Base-by-base conservation (phyloP, 2,797 vertebrate species). In the Sorex maritimensis region DNA sequence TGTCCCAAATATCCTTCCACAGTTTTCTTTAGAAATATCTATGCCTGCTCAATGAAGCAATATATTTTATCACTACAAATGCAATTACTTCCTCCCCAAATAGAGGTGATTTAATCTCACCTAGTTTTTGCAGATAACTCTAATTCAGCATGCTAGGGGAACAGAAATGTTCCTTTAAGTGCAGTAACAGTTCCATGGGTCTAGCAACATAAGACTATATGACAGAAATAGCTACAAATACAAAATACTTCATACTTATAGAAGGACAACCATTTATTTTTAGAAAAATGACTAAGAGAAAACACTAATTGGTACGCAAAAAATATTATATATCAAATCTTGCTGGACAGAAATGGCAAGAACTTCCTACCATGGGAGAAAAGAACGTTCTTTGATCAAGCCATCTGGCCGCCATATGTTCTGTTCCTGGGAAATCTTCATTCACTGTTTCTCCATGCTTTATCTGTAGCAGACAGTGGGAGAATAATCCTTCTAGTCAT, bases 391-490 rank as follows among this genome's bases (percentile, higher is more conserved):
- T 95, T 87, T 91, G 63, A 82, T 90, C 52, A 84, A 68, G 24
- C 38, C 86, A 81, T 91, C 95, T 97, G 93, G 79, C 44, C 86
- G 61, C 67, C 78, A 83, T 83, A 55, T 92, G 85, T 82, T 93
- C 46, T 77, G 1, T 67, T 95, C 38, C 63, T 90, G 75, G 46
- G 94, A 63, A 90, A 72, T 68, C 14, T 89, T 90, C 46, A 49
- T 77, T 83, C 75, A 34, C 58, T 84, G 61, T 85, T 93, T 73
- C 61, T 88, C 46, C 26, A 21, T 65, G 49, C n/a, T 46, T 41
- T 52, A n/a, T 85, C 34, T 78, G 6, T 46, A 85, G 83, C 78
- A 34, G 80, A 68, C 85, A 81, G 17, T 24, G 11, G 24, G 68
- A 84, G 10, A 58, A 85, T 49, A 82, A 72, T 80, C 11, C 1